Evolutionary conservation across 1,140 invertebrate species (phyloP), one percentile per base, ranked within the genome.

Genomic region (Holcopasites calliopsidis): DNA sequence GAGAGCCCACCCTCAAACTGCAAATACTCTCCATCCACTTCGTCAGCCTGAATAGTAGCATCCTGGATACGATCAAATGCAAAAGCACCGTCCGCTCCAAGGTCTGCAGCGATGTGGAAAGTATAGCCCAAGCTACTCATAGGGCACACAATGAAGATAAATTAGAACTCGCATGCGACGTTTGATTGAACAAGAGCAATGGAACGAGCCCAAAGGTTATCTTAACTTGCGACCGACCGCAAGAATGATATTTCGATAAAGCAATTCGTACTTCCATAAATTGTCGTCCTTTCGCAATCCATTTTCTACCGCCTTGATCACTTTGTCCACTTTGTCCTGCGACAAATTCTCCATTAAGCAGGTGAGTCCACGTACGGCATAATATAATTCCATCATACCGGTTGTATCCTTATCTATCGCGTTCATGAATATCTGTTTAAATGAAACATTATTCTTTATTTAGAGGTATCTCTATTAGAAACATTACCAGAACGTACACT

Each of bases 31-130:
- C 95, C 95, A 92, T 99, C 96, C 28, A 98, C 95, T 94, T 99
- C 98, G 93, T 99, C 98, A 40, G 98, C 98, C 89, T 99, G 97
- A 16, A 97, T 95, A 79, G 99, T 93, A 50, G 97, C 95, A 92
- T 98, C 97, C 92, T 98, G 97, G 57, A 98, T 95, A 57, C 96
- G 94, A 70, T 97, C 94, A 69, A 94, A 93, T 42, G 95, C 95
- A 91, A 96, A 96, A 83, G 95, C 94, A 47, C 95, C 93, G 76
- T 93, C 93, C 26, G 92, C 90, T 44, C 90, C 90, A 3, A 95
- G 83, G 31, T 92, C 92, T 28, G 96, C 91, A 47, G 96, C 96
- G 70, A 97, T 93, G 76, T 96, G 94, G 79, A 98, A 97, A 49
- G 95, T 93, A 90, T 97, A 97, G 0, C 96, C 97, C 76, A 98